phyloP scores from a whole-genome alignment of 1,140 invertebrate genomes.

The Procambarus clarkii region DNA sequence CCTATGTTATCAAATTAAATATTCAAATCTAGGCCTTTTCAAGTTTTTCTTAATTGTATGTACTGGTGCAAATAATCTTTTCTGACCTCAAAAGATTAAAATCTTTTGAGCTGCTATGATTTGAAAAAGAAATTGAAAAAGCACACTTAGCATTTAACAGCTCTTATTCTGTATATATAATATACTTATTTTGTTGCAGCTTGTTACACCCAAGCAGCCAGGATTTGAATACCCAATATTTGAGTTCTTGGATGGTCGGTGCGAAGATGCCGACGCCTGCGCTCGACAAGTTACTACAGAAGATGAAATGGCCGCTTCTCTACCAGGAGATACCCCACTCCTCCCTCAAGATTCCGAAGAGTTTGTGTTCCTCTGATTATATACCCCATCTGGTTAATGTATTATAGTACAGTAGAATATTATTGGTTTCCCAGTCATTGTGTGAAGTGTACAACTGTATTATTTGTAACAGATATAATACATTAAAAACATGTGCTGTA shows the following conservation, averaged over 20 bases:
- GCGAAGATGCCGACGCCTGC: conserved; percentile 39
- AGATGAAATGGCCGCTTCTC: conserved; percentile 44
- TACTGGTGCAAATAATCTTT: too few relatives aligned
- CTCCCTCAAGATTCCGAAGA: conserved; percentile 59
- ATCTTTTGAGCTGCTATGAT: too few relatives aligned
- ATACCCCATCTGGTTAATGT: not conserved
- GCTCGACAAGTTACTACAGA: conserved; percentile 53
- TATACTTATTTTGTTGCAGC: conserved; percentile 6
- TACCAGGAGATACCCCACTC: conserved; percentile 49
- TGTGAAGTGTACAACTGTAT: not conserved
- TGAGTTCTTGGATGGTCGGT: conserved; percentile 55
- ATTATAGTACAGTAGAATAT: not conserved
- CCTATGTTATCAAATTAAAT: too few relatives aligned
- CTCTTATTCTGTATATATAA: not conserved
- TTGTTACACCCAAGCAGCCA: conserved; percentile 57
- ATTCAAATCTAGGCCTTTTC: too few relatives aligned
- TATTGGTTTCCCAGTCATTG: not conserved
- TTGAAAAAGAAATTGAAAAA: too few relatives aligned
- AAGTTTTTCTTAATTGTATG: too few relatives aligned
- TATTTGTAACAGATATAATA: not conserved
- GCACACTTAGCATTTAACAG: too few relatives aligned
- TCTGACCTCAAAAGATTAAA: too few relatives aligned
- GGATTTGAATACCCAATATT: conserved; percentile 62
- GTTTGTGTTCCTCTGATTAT: conserved; percentile 60
- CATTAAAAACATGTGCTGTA: not conserved